Evolutionary conservation across 2,113 vertebrate species (phyloP).

Genomic region (Pionites leucogaster): DNA sequence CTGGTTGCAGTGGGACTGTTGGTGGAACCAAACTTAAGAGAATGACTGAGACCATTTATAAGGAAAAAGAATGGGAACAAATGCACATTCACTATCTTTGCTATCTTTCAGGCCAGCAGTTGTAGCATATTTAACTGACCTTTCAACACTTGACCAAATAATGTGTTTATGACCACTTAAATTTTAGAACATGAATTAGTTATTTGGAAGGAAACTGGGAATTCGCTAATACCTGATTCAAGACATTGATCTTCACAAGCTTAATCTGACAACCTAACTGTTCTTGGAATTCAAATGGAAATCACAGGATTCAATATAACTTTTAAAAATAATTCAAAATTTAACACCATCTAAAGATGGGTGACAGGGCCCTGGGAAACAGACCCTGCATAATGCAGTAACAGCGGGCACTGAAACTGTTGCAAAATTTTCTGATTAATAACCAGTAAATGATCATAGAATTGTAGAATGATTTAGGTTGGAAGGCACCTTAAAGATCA

Average conservation of each 20-base stretch:
- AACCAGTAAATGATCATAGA: neutral
- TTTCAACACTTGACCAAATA: neutral
- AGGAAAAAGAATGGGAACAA: neutral
- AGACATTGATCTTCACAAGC: neutral
- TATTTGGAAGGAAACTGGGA: neutral
- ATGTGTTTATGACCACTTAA: neutral
- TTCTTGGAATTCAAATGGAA: neutral
- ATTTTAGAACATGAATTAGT: neutral
- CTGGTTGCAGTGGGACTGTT: neutral
- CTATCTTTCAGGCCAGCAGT: neutral
- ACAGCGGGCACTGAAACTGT: neutral
- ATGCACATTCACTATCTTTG: neutral
- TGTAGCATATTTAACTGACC: neutral
- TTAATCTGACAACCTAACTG: neutral
- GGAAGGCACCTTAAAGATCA: too few relatives aligned
- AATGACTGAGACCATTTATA: neutral
- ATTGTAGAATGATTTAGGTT: too few relatives aligned
- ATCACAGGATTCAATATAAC: neutral
- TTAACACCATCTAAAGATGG: neutral
- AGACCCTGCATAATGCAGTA: neutral
- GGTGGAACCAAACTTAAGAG: neutral
- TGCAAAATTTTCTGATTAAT: neutral
- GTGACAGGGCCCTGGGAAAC: neutral
- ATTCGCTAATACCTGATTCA: neutral
- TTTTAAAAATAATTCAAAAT: neutral